Evolutionary conservation across 2,113 vertebrate genomes (phyloP), one percentile per base, ranked within the genome.

Genomic region (Pseudorasbora parva): DNA sequence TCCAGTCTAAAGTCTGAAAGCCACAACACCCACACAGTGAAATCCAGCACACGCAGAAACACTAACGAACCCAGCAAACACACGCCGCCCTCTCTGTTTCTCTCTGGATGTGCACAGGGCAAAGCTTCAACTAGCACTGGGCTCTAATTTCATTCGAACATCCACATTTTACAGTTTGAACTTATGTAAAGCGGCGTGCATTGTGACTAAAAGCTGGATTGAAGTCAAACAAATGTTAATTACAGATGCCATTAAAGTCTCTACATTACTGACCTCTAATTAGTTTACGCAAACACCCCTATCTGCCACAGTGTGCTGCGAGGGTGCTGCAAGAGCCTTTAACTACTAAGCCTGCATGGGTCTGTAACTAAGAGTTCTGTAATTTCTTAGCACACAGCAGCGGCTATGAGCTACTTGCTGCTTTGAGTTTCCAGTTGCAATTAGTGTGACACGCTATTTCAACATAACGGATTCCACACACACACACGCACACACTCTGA

Each of bases 161-260:
- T 27, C 3, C 57, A 78, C 15, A 64, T 64, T 78, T 78, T 64
- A 47, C 54, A 75, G 43, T 68, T 74, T 41, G 30, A 77, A 76
- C 57, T 68, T 19, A 73, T 25, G 71, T 27, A 23, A 45, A 45
- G 68, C 5, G 5, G 21, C 45, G 68, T 45, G 37, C 15, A 4
- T 37, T 78, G 56, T 25, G 66, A 86, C 25, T 43, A 64, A 86
- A 62, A 59, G 73, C 57, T 83, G 81, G 80, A 78, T 77, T 25
- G 25, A 60, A 85, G 47, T 83, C 71, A 81, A 74, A 87, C 56
- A 33, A 87, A 73, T 88, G 73, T 77, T 85, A 88, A 90, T 87
- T 86, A 90, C 54, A 84, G 81, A 81, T 27, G 68, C 56, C 33
- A 83, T 82, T 81, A 60, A 45, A 59, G 23, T 76, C 51, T 73